phyloP scores from a whole-genome alignment of 2,888 invertebrate species.

The Odontothrips loti region DNA sequence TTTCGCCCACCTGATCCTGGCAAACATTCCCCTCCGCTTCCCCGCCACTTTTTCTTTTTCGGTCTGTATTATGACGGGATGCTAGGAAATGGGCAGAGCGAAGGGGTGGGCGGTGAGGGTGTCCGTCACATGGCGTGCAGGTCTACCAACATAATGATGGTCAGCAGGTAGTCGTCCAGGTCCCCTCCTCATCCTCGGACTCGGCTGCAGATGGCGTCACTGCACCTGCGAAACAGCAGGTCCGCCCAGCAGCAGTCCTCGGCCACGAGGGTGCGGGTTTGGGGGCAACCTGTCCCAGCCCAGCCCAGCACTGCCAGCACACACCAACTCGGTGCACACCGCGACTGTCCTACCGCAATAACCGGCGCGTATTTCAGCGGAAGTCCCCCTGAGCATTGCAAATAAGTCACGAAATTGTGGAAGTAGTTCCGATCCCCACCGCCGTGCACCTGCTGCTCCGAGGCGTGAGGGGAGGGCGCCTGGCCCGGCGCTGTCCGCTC shows the following conservation, averaged over 20 bases:
- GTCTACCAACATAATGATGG: conserved; percentile 8
- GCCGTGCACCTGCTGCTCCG: no score
- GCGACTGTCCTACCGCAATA: no score
- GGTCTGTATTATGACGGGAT: conserved; percentile 16
- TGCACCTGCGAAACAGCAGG: conserved; percentile 1
- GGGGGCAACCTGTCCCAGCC: background rate
- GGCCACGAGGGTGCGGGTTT: background rate
- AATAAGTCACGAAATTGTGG: no score
- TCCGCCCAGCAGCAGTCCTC: background rate
- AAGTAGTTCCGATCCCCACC: no score
- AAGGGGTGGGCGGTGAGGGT: background rate
- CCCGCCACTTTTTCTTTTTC: background rate
- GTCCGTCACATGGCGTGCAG: conserved; percentile 6
- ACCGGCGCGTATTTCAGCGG: no score
- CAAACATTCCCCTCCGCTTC: no score
- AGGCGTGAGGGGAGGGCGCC: background rate
- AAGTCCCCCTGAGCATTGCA: no score
- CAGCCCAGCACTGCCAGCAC: background rate
- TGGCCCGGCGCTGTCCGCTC: background rate
- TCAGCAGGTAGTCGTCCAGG: conserved; percentile 11
- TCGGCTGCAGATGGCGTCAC: conserved; percentile 1
- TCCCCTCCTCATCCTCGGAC: background rate
- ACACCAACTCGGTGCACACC: no score
- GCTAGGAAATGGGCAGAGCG: conserved; percentile 19
- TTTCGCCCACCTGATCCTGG: conserved; percentile 20